phyloP scores from a whole-genome alignment of 2,888 invertebrate genomes.

The Germaria angustata region DNA sequence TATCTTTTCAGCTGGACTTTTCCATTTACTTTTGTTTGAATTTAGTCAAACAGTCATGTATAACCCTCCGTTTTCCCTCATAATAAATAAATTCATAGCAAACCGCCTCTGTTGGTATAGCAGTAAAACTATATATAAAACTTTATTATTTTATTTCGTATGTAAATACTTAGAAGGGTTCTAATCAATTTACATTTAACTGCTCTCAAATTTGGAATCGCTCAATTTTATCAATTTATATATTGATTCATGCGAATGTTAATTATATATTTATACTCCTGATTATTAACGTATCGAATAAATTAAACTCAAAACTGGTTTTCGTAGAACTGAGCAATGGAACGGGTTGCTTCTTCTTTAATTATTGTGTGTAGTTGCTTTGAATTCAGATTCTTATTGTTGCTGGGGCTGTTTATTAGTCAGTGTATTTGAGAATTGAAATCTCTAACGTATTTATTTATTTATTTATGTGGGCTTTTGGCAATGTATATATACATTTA shows the following conservation, averaged over 20 bases:
- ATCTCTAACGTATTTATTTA: no score
- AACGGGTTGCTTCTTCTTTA: slow-evolving; percentile 3
- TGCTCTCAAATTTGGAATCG: no score
- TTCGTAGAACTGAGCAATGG: not conserved
- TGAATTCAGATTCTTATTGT: not conserved
- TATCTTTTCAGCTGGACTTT: no score
- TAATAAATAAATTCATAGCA: no score
- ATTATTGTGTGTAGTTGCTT: not conserved
- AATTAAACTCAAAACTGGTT: slow-evolving; percentile 16
- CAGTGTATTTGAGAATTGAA: slow-evolving; percentile 26
- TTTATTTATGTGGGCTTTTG: slow-evolving; percentile 47
- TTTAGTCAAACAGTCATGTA: no score
- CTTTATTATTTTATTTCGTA: not conserved
- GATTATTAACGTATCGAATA: not conserved
- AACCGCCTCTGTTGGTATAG: no score
- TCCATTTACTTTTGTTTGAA: no score
- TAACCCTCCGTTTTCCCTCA: no score
- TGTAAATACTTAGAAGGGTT: not conserved
- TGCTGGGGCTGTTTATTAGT: slow-evolving; percentile 21
- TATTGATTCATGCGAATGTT: not conserved
- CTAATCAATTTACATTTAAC: no score
- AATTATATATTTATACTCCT: no score
- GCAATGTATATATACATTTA: slow-evolving; percentile 27
- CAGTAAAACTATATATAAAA: not conserved
- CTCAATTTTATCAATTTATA: not conserved